These are phyloP conservation scores for Dasysyrphus tricinctus DNA, from an alignment of 2,888 invertebrate genomes.

Conservation along the genomic window DNA sequence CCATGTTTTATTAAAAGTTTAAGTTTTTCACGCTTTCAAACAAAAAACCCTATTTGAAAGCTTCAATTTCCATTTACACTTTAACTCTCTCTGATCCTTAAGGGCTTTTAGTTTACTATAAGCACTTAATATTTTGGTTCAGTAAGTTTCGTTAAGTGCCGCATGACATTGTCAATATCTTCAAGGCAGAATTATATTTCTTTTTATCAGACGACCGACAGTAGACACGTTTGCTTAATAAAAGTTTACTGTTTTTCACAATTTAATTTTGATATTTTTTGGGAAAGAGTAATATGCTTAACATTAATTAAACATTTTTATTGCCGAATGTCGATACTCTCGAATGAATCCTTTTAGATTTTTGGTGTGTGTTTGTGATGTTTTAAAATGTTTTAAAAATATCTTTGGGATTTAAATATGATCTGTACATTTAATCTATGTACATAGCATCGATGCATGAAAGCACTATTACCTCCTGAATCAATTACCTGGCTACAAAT, in stretches of 20 bases:
- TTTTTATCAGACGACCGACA: background rate
- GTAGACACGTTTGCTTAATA: constrained; percentile 14
- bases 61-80: constrained; percentile 6
- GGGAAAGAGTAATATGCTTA: background rate
- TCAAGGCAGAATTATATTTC: background rate
- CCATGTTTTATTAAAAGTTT: background rate
- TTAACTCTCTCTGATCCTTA: background rate
- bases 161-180: background rate
- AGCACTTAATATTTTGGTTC: constrained; percentile 16
- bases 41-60: background rate
- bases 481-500: background rate
- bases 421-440: background rate
- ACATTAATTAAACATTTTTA: background rate
- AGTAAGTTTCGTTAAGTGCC: constrained; percentile 16
- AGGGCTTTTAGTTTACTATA: background rate
- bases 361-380: too few relatives aligned
- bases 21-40: background rate
- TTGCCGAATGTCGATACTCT: background rate
- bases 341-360: background rate
- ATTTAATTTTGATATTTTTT: background rate
- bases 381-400: too few relatives aligned
- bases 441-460: background rate
- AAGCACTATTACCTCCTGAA: background rate
- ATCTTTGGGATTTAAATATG: too few relatives aligned
- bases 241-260: constrained; percentile 4